phyloP scores from a whole-genome alignment of 2,113 vertebrate species.

The Garra rufa region DNA sequence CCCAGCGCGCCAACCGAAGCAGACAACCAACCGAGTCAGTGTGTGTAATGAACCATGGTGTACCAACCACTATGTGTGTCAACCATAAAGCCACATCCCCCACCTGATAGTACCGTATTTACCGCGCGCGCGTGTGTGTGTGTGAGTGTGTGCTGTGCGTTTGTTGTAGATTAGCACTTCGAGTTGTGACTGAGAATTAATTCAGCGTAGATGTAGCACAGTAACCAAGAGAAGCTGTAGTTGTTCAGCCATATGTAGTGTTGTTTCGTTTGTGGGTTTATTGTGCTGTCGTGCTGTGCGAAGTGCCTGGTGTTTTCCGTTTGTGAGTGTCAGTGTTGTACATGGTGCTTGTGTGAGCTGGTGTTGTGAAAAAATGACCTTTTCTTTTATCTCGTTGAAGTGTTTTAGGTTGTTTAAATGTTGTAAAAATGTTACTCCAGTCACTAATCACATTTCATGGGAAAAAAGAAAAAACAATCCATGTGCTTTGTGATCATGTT shows the following conservation, averaged over 20 bases:
- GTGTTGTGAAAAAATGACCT: constrained; percentile 69
- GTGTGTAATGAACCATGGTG: constrained; percentile 65
- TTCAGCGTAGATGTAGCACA: constrained; percentile 77
- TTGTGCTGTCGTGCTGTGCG: constrained; percentile 75
- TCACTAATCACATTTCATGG: constrained; percentile 45
- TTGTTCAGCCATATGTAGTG: constrained; percentile 78
- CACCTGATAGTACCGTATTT: constrained; percentile 52
- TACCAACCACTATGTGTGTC: constrained; percentile 64
- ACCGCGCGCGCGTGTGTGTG: constrained; percentile 7
- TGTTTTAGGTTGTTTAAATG: constrained; percentile 55
- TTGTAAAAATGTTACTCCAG: constrained; percentile 67
- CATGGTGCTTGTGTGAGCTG: constrained; percentile 74
- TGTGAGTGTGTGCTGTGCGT: neutral
- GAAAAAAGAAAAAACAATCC: neutral
- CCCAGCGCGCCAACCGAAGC: constrained; percentile 57
- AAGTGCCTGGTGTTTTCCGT: constrained; percentile 71
- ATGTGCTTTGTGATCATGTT: constrained; percentile 57
- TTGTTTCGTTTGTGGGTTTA: constrained; percentile 76
- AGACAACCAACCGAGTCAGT: constrained; percentile 60
- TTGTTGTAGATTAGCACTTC: constrained; percentile 45
- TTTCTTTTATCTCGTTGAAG: constrained; percentile 53
- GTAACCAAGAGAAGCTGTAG: constrained; percentile 73
- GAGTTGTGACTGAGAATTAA: constrained; percentile 56
- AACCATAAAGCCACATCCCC: constrained; percentile 61
- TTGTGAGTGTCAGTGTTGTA: constrained; percentile 72